Evolutionary conservation across 2,797 vertebrate species (phyloP), one percentile per base, ranked within the genome.

Genomic region (Pipistrellus kuhlii): DNA sequence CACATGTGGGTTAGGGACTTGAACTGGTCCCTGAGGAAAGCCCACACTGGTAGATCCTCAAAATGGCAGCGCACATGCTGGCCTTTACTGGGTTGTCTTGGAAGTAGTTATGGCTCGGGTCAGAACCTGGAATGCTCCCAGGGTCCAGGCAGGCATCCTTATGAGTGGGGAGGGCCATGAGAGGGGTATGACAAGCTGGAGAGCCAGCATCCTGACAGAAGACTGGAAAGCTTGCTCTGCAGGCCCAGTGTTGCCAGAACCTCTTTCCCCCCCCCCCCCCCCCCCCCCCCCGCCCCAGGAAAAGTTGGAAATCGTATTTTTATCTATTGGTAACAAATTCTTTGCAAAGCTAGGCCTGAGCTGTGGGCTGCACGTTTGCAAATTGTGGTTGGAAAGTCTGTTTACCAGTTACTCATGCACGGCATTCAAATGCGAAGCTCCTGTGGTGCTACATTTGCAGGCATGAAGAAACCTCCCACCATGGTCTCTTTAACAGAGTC

Each of bases 121-220:
- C 44, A 87, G 59, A 95, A 94, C 90, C 30, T 51, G 75, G 69
- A 78, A 46, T 92, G 46, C 6, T 80, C 64, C 38, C n/a, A 90
- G 35, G 20, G 41, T 82, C 69, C 38, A 78, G 8, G 6, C 78
- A 86, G 55, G 46, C 85, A n/a, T 59, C 21, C 1, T 69, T 55
- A 30, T 68, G 9, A 75, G 6, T 86, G 10, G 81, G 73, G 25
- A 68, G 51, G 32, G 3, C 35, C 41, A 1, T 66, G 27, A 51
- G 48, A 20, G 78, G n/a, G 51, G 8, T 51, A 20, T 55, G 68
- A 17, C 32, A 69, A 78, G 25, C 5, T 38, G 3, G 20, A 62
- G 27, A 76, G 1, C 13, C 59, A 73, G 46, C 23, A 32, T 41
- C 23, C 44, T 32, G 27, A 72, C 44, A 77, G 69, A 91, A 69